These are phyloP conservation scores for Chaetops frenatus DNA, from an alignment of 2,113 vertebrate genomes.

Conservation along the genomic window DNA sequence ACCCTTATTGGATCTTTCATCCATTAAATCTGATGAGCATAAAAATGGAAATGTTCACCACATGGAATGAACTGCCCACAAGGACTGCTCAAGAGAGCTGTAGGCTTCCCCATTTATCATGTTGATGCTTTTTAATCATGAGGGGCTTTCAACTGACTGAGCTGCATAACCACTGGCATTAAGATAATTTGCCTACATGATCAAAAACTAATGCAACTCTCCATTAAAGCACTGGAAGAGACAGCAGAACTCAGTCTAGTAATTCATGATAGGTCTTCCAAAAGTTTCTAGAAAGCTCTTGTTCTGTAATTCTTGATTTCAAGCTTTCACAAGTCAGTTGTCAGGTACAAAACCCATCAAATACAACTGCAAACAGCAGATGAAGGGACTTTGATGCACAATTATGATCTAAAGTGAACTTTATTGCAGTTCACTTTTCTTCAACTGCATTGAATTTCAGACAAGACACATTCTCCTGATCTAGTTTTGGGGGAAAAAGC, in stretches of 20 bases:
- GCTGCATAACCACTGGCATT: neutral
- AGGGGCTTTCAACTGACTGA: neutral
- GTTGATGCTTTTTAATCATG: neutral
- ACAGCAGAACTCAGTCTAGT: neutral
- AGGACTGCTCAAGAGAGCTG: neutral
- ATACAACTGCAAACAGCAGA: neutral
- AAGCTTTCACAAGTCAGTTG: neutral
- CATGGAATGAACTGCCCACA: neutral
- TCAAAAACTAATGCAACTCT: neutral
- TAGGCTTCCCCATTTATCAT: neutral
- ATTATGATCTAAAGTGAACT: neutral
- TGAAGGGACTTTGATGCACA: neutral
- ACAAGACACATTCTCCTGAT: neutral
- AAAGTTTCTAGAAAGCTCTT: neutral
- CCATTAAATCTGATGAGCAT: neutral
- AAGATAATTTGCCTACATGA: neutral
- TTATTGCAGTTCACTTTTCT: neutral
- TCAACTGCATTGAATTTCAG: neutral
- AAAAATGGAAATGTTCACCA: neutral
- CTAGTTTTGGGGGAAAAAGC: neutral
- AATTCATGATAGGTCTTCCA: neutral
- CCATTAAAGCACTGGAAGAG: fast-evolving
- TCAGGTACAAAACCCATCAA: neutral
- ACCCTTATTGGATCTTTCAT: neutral
- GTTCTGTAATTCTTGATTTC: neutral